A percentile compares a stretch with the other conserved stretches of the same genome.
Conservation (phyloP, 2,113 vertebrate species). For the Sander vitreus region DNA sequence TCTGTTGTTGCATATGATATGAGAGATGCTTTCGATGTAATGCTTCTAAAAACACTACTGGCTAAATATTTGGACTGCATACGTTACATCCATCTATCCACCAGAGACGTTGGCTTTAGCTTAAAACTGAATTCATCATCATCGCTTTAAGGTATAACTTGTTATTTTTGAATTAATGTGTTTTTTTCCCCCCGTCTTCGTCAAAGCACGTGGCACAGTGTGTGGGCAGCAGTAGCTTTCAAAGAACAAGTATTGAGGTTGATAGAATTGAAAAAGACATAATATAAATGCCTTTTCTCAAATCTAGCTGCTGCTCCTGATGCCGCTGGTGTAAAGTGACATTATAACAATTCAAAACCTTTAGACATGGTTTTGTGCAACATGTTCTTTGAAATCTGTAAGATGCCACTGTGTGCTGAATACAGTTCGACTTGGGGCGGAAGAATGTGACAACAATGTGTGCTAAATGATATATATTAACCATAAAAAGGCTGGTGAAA, state of each 20-base stretch:
- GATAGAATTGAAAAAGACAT: slow-evolving; percentile 44
- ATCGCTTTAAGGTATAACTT: slow-evolving; percentile 68
- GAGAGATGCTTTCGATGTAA: slow-evolving; percentile 8
- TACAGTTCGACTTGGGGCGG: neutral
- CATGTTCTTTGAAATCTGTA: slow-evolving; percentile 9
- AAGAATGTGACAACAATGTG: slow-evolving; percentile 23
- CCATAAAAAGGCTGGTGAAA: slow-evolving; percentile 5
- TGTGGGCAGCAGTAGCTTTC: slow-evolving; percentile 68
- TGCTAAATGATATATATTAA: neutral
- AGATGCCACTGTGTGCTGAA: neutral
- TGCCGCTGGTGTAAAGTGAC: slow-evolving; percentile 27
- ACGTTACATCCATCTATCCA: slow-evolving; percentile 25
- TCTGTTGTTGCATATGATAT: slow-evolving; percentile 38
- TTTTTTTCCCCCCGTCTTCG: slow-evolving; percentile 15
- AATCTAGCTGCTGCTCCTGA: neutral
- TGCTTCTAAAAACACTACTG: neutral
- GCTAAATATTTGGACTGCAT: slow-evolving; percentile 18
- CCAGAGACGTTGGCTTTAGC: slow-evolving; percentile 42
- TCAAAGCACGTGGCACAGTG: slow-evolving; percentile 50
- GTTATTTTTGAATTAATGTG: slow-evolving; percentile 67
- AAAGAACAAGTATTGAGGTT: slow-evolving; percentile 55
- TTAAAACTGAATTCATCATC: slow-evolving; percentile 57
- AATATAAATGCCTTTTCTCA: slow-evolving; percentile 11
- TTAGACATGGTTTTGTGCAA: neutral
- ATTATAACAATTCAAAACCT: slow-evolving; percentile 9